A percentile compares a stretch with the other conserved stretches of the same genome.
Conservation (phyloP, 2,797 vertebrate genomes). For the Columba guinea region DNA sequence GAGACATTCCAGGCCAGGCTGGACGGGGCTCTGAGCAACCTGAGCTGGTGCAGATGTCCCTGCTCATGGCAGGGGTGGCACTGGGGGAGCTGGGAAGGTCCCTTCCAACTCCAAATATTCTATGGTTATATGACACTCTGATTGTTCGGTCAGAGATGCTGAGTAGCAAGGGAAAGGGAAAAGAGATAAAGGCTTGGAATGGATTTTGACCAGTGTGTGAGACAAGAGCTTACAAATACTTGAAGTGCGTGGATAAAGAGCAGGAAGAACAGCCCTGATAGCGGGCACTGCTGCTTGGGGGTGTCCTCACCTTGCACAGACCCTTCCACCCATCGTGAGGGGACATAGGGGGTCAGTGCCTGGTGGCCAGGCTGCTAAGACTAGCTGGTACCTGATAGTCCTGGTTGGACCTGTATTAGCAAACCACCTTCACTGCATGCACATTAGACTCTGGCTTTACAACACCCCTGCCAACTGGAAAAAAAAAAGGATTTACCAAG, state of each 20-base stretch:
- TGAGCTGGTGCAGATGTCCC: too few species aligned
- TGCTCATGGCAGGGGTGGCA: too few species aligned
- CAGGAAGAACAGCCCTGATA: background rate
- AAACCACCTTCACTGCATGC: background rate
- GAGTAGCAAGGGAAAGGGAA: background rate
- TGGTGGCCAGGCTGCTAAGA: background rate
- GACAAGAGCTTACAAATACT: background rate
- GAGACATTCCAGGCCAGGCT: too few species aligned
- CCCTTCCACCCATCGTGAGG: fast-evolving
- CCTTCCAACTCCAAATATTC: too few species aligned
- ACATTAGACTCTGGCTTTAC: background rate
- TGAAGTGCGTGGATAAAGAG: background rate
- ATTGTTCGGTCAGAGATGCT: background rate
- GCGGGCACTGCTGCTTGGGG: background rate
- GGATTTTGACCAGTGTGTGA: background rate
- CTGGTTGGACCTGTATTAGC: fast-evolving
- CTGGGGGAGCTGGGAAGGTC: too few species aligned
- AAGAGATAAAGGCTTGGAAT: background rate
- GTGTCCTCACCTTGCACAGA: background rate
- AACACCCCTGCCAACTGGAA: background rate
- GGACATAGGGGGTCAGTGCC: background rate
- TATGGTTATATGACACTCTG: too few species aligned
- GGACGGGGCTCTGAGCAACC: too few species aligned
- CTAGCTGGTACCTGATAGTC: background rate
- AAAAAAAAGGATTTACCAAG: background rate